These are phyloP conservation scores for Ctenochaetus hawaiiensis DNA, from an alignment of 2,797 vertebrate genomes.

Conservation along the genomic window DNA sequence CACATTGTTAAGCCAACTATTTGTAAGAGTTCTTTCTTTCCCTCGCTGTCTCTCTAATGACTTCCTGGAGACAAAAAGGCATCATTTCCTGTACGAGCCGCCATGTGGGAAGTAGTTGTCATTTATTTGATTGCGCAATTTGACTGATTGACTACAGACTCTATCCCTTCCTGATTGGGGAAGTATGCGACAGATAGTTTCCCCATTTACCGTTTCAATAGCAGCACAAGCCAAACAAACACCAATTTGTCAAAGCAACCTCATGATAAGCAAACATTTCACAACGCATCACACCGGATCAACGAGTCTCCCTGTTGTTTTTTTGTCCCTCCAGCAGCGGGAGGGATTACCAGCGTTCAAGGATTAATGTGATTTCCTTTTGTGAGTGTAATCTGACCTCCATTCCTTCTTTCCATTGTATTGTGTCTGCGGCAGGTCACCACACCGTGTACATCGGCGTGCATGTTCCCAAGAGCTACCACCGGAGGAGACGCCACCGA, in stretches of 20 bases:
- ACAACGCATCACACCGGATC: not conserved
- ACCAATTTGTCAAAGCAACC: not conserved
- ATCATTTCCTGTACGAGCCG: constrained; percentile 69
- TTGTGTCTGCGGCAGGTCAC: constrained; percentile 86
- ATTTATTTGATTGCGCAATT: constrained; percentile 69
- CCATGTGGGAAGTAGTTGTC: constrained; percentile 76
- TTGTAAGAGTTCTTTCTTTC: constrained; percentile 14
- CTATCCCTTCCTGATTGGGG: constrained; percentile 75
- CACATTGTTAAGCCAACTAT: constrained; percentile 4
- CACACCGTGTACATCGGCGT: constrained; percentile 99
- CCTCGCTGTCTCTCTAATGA: constrained; percentile 45
- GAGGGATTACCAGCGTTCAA: constrained; percentile 27
- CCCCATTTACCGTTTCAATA: not conserved
- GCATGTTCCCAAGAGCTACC: constrained; percentile 96
- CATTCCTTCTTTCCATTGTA: not conserved
- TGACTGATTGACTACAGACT: constrained; percentile 69
- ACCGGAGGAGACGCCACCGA: constrained; percentile 91
- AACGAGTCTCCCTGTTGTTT: not conserved
- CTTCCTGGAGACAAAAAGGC: constrained; percentile 73
- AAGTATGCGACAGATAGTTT: constrained; percentile 73
- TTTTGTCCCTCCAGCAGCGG: not conserved
- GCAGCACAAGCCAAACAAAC: not conserved
- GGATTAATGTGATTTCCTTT: constrained; percentile 45
- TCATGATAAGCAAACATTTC: constrained; percentile 17
- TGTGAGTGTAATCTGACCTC: constrained; percentile 44